A percentile compares a stretch with the other conserved stretches of the same genome.
phyloP scores from a whole-genome alignment of 2,113 vertebrate genomes.

The Pelecanoides urinatrix region DNA sequence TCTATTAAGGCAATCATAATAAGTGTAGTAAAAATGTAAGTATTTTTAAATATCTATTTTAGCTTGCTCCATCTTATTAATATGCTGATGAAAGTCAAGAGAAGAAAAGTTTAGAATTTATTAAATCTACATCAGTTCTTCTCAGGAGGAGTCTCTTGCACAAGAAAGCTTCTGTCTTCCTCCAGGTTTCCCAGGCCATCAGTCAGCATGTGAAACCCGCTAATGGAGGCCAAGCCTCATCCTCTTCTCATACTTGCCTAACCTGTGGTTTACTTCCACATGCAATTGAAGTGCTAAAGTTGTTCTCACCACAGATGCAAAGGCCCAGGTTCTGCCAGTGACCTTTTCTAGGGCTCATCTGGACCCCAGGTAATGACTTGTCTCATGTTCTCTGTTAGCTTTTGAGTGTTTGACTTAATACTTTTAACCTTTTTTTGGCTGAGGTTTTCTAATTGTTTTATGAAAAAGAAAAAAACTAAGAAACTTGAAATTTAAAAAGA shows the following conservation, averaged over 20 bases:
- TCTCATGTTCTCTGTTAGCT: background rate
- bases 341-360: background rate
- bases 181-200: background rate
- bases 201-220: background rate
- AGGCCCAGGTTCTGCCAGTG: background rate
- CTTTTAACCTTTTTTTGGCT: no score
- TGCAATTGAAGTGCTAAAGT: background rate
- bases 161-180: background rate
- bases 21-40: background rate
- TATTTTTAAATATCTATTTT: background rate
- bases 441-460: no score
- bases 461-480: no score
- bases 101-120: background rate
- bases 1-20: background rate
- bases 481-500: background rate
- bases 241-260: background rate
- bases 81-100: background rate
- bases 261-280: background rate
- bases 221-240: background rate
- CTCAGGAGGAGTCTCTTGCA: background rate
- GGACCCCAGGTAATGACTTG: background rate
- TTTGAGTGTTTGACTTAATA: no score
- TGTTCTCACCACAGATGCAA: background rate
- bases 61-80: background rate
- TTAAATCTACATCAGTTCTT: background rate